Evolutionary conservation across 2,888 invertebrate species (phyloP).

Genomic region (Pristionchus japonicus): DNA sequence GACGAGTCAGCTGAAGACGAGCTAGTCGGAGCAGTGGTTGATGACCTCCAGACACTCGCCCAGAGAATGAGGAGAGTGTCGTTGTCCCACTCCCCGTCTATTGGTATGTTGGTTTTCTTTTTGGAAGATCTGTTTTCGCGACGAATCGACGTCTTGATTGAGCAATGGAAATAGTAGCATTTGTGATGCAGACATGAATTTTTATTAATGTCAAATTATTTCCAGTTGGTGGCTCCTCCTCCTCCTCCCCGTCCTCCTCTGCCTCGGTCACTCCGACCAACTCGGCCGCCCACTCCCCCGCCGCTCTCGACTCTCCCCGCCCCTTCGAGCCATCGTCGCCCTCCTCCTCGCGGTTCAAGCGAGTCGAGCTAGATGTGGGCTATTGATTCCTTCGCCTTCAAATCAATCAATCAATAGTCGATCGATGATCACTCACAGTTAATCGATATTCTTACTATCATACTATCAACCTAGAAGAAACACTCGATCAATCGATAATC

Average conservation of each 20-base stretch:
- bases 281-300: conserved; percentile 43
- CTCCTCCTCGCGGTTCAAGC: conserved; percentile 58
- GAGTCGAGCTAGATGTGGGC: conserved; percentile 56
- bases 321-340: conserved; percentile 28
- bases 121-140: neutral
- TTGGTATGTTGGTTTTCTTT: neutral
- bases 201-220: neutral
- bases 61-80: conserved; percentile 65
- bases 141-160: no score
- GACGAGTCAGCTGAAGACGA: conserved; percentile 55
- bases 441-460: no score
- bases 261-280: conserved; percentile 43
- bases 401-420: neutral
- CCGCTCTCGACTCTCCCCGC: conserved; percentile 26
- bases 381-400: neutral
- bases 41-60: conserved; percentile 70
- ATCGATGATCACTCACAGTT: neutral
- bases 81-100: conserved; percentile 59
- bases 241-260: conserved; percentile 15
- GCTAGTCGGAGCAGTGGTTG: conserved; percentile 69
- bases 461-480: no score
- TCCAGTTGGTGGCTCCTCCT: conserved; percentile 12
- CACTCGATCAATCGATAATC: neutral
- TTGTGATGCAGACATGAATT: neutral
- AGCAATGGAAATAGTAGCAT: neutral